A percentile compares a stretch with the other conserved stretches of the same genome.
Evolutionary conservation across 1,140 invertebrate species (phyloP).

Genomic region (Leptinotarsa lineolata): DNA sequence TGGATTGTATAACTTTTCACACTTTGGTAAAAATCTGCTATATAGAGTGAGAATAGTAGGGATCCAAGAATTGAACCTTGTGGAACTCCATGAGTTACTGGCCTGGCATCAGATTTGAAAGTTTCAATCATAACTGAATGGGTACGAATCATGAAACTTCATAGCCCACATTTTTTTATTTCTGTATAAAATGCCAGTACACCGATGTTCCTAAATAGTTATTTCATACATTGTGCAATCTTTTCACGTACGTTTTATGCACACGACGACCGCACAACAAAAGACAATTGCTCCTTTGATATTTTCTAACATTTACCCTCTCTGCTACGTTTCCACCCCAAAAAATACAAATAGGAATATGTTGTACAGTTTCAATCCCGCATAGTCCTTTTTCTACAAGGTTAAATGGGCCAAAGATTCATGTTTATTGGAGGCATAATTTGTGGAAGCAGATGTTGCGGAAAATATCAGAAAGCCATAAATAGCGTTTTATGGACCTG

Average conservation of each 20-base stretch:
- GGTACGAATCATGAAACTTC: too few relatives aligned
- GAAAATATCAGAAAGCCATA: constrained; percentile 8
- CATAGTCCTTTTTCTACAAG: neutral
- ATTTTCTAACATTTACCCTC: neutral
- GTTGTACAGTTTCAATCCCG: neutral
- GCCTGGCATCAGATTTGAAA: too few relatives aligned
- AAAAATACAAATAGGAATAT: neutral
- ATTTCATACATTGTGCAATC: too few relatives aligned
- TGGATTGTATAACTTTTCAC: too few relatives aligned
- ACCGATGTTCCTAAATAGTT: too few relatives aligned
- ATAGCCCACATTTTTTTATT: too few relatives aligned
- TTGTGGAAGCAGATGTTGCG: neutral
- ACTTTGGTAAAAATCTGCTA: too few relatives aligned
- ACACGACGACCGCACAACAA: neutral
- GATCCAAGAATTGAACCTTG: too few relatives aligned
- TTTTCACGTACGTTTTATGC: neutral
- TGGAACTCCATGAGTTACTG: too few relatives aligned
- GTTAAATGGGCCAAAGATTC: constrained; percentile 4
- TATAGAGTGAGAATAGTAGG: too few relatives aligned
- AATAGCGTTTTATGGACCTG: neutral
- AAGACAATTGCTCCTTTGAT: neutral
- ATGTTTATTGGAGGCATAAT: neutral
- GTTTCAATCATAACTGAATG: too few relatives aligned
- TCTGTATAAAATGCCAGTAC: too few relatives aligned
- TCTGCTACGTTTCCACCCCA: neutral